Base-by-base conservation (phyloP, 2,888 invertebrate species). In the Trichopoda pennipes region DNA sequence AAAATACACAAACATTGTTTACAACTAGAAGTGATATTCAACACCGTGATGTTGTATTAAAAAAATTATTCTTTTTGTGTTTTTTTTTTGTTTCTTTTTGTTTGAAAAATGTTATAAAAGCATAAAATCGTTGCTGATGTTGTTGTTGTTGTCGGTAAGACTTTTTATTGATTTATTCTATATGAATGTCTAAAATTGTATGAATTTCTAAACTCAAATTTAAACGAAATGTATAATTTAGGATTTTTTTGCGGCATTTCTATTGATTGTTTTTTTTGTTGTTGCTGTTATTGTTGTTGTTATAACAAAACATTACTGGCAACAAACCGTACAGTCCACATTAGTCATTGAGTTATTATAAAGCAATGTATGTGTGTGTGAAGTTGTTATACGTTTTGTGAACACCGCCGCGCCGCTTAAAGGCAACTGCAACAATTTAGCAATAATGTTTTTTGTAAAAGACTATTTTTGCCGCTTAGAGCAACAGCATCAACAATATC, bases 361-460 rank as follows among this genome's bases (percentile, higher is more conserved):
- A 19, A 47, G 12, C n/a, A 23, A 10, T 19, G 32, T 21, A 51
- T 49, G 19, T 58, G 21, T 74, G 58, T 47, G 60, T 42, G 21
- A 74, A 69, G 61, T 77, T 74, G 81, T 53, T 69, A 78, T 74
- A 76, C 19, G 47, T 69, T 76, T 80, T 60, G 53, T 70, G 42
- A 69, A 61, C 51, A 58, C 61, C 55, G 75, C 66, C 75, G 69
- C 55, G 75, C 66, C 75, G 69, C 69, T 23, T 28, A 35, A 70
- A 70, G 53, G n/a, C 47, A 63, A 64, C 19, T 17, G 53, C 64
- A 66, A 38, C 42, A 47, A 53, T 49, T 35, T 63, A 38, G 61
- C 73, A 72, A 63, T 21, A 60, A 28, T 55, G 70, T 76, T 56
- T n/a, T 70, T 66, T 55, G 19, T 53, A 53, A 53, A 73, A 60